Percentiles rank a stretch among this genome's conserved stretches.
phyloP scores from a whole-genome alignment of 1,140 invertebrate genomes.

The Neodiprion lecontei region DNA sequence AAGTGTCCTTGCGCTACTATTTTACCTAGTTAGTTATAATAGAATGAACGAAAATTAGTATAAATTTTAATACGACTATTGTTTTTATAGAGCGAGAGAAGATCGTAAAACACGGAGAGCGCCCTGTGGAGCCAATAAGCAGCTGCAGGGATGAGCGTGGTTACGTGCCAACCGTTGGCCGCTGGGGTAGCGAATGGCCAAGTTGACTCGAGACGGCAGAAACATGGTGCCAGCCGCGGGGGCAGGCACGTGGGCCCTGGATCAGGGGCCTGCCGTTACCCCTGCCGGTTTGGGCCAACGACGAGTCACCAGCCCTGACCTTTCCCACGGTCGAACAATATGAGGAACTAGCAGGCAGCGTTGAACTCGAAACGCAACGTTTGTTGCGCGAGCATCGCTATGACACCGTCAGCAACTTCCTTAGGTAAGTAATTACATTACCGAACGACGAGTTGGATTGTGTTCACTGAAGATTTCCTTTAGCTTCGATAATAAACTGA shows the following conservation, averaged over 20 bases:
- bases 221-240: slow-evolving; percentile 62
- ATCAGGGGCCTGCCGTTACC: slow-evolving; percentile 60
- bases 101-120: slow-evolving; percentile 61
- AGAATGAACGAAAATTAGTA: neutral
- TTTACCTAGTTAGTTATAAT: too few relatives aligned
- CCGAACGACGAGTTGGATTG: neutral
- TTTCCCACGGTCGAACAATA: slow-evolving; percentile 73
- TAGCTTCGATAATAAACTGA: slow-evolving; percentile 8
- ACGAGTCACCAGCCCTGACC: slow-evolving; percentile 61
- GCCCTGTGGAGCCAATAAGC: slow-evolving; percentile 65
- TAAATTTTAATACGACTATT: neutral
- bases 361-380: slow-evolving; percentile 78
- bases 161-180: slow-evolving; percentile 77
- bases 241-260: slow-evolving; percentile 60
- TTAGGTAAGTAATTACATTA: slow-evolving; percentile 58
- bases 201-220: slow-evolving; percentile 85
- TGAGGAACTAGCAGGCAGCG: slow-evolving; percentile 77
- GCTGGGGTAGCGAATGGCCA: slow-evolving; percentile 89
- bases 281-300: slow-evolving; percentile 61
- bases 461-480: neutral
- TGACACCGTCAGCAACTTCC: slow-evolving; percentile 85
- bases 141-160: slow-evolving; percentile 69
- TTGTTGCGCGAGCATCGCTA: slow-evolving; percentile 82
- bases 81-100: slow-evolving; percentile 63
- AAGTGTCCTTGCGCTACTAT: too few relatives aligned